Conservation (phyloP, 2,797 vertebrate species). For the Selene dorsalis region DNA sequence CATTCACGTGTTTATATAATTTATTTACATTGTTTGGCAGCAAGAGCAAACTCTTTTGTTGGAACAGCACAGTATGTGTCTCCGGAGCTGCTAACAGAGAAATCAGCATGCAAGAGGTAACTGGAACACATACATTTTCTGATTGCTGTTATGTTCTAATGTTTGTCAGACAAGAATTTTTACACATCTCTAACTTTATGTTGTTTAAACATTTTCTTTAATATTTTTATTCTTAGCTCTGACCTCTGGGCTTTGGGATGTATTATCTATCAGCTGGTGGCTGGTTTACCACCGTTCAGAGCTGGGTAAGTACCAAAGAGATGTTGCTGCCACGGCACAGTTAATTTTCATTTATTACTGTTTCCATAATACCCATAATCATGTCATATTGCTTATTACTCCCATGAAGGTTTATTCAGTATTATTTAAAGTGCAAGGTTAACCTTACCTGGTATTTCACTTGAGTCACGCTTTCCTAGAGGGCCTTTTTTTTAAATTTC, state of each 20-base stretch:
- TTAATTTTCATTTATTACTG: conserved; percentile 11
- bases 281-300: conserved; percentile 98
- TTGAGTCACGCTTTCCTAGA: background rate
- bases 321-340: background rate
- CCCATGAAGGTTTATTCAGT: background rate
- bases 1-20: conserved; percentile 10
- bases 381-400: background rate
- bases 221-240: conserved; percentile 84
- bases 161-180: background rate
- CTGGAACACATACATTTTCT: background rate
- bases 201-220: background rate
- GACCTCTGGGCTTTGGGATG: conserved; percentile 99
- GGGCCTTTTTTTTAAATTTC: background rate
- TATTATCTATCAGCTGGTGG: conserved; percentile 99
- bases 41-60: conserved; percentile 98
- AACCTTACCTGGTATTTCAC: conserved; percentile 2
- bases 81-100: conserved; percentile 97
- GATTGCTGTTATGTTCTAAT: conserved; percentile 3
- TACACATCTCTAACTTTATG: conserved; percentile 1
- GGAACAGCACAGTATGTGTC: conserved; percentile 99
- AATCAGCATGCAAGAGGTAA: conserved; percentile 99
- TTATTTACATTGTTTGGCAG: conserved; percentile 76
- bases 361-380: background rate
- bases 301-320: conserved; percentile 89
- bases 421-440: conserved; percentile 3